These are phyloP conservation scores for Chymomyza costata DNA, from an alignment of 1,140 invertebrate genomes.

Conservation along the genomic window DNA sequence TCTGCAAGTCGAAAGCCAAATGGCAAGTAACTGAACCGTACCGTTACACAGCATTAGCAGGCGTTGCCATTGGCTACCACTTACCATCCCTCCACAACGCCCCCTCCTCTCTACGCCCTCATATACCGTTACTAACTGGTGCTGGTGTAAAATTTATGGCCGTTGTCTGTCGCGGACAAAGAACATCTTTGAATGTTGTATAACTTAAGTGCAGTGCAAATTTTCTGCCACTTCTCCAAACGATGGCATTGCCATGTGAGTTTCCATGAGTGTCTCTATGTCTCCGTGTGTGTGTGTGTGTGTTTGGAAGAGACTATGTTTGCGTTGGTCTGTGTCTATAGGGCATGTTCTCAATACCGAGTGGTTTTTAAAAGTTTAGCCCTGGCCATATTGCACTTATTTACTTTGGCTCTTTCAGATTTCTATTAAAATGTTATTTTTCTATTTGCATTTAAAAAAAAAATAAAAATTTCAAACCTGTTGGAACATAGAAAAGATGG, in stretches of 20 bases:
- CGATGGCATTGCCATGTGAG: conserved; percentile 31
- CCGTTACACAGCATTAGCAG: conserved; percentile 1
- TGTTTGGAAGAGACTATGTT: conserved; percentile 3
- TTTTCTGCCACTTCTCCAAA: conserved; percentile 69
- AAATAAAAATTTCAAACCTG: too few species aligned
- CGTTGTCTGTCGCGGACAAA: conserved; percentile 72
- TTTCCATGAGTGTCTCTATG: conserved; percentile 32
- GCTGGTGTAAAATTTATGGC: conserved; percentile 56
- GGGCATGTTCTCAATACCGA: too few species aligned
- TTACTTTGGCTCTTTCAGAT: too few species aligned
- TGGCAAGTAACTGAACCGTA: conserved; percentile 13
- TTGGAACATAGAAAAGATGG: too few species aligned
- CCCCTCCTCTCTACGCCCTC: conserved; percentile 5
- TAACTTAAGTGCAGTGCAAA: conserved; percentile 73
- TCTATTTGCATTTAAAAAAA: too few species aligned
- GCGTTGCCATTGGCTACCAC: background rate
- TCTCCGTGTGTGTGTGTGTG: conserved; percentile 14
- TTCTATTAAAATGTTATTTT: too few species aligned
- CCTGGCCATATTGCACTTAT: too few species aligned
- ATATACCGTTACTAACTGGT: conserved; percentile 39
- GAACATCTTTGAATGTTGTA: conserved; percentile 73
- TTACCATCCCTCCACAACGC: background rate
- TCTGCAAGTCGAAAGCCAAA: conserved; percentile 45
- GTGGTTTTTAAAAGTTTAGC: too few species aligned
- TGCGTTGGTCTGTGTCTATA: too few species aligned